Base-by-base conservation (phyloP, 1,140 invertebrate species). In the Musca domestica region DNA sequence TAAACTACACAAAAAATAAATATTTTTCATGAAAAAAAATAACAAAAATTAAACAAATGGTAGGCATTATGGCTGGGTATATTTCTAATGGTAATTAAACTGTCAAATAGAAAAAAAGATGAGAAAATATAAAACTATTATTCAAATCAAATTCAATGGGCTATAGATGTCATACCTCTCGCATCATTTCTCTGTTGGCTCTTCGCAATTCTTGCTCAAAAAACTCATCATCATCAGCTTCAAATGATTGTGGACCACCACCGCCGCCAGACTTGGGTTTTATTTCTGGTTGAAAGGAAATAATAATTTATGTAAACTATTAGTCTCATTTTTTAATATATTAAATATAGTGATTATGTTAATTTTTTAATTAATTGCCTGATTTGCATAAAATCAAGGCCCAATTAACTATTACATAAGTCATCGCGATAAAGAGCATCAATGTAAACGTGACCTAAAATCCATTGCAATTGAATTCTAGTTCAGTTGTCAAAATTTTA, bases 151-250 rank as follows among this genome's bases (percentile, higher is more conserved):
- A 27, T 23, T n/a, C 3, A n/a, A 27, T 63, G 14, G 22, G 14
- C 9, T 17, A 25, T 41, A 10, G 20, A 64, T 64, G 2, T 27
- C 19, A 23, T 64, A 81, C 80, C 77, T 81, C 78, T 70, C 76
- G 70, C 67, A 81, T 76, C 73, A 81, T 75, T 71, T 80, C 76
- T 54, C 76, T 73, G 67, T 81, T 78, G 54, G 80, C 79, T 58
- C 72, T 71, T 61, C 76, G 73, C 56, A 81, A 66, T 68, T 83
- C 78, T 56, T 81, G 71, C 69, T 82, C 80, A 56, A 79, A 76
- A 7, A 74, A 69, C 65, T 76, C 73, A 22, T 73, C 64, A 67
- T 74, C 70, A 19, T 69, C 72, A 49, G 77, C 74, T 14, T 34
- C 47, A 47, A 65, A 54, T 9, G 70, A 65, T 56, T 73, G 63